Evolutionary conservation across 2,113 vertebrate genomes (phyloP).

Genomic region (Herpailurus yagouaroundi): DNA sequence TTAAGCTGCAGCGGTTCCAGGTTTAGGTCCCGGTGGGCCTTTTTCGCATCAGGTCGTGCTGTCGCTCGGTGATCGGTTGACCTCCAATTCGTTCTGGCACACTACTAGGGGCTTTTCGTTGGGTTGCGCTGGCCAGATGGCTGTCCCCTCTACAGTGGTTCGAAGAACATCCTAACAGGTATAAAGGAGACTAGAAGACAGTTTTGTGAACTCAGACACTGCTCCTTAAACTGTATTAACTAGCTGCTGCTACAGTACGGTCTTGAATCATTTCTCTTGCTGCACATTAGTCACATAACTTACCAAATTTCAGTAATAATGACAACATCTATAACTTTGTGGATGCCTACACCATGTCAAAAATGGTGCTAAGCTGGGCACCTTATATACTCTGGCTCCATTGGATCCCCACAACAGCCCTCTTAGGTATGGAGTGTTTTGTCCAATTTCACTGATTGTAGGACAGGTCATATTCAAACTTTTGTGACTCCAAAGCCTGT

Average conservation of each 20-base stretch:
- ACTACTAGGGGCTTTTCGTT: no score
- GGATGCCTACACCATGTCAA: background rate
- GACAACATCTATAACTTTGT: background rate
- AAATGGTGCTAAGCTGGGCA: background rate
- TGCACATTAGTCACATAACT: background rate
- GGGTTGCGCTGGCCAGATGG: no score
- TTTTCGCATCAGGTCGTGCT: no score
- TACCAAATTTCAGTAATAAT: background rate
- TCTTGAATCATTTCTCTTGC: background rate
- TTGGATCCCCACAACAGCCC: background rate
- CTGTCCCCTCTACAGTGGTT: no score
- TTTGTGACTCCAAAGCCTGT: background rate
- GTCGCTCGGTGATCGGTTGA: no score
- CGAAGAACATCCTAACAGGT: no score
- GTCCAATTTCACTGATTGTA: background rate
- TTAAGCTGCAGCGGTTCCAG: no score
- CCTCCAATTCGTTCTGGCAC: no score
- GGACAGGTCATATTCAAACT: background rate
- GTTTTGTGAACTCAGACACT: background rate
- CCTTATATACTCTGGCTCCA: background rate
- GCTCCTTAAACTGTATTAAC: background rate
- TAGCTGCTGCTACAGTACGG: background rate
- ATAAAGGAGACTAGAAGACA: background rate
- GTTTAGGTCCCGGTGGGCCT: no score
- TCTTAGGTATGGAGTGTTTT: background rate